phyloP scores from a whole-genome alignment of 1,140 invertebrate genomes.

The Drosophila tristis region DNA sequence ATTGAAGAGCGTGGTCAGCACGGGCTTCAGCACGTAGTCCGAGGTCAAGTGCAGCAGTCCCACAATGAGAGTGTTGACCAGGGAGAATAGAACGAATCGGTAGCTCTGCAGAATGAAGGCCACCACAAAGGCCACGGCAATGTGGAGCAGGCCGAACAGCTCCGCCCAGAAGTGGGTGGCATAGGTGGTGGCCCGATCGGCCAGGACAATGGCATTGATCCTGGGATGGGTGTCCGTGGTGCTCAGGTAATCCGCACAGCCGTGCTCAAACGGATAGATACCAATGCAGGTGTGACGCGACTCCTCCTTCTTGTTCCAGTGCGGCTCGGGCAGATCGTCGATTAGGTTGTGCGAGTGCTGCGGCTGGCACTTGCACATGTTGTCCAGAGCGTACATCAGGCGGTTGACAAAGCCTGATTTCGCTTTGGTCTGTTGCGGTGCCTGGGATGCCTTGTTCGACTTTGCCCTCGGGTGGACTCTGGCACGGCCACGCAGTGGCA shows the following conservation, averaged over 20 bases:
- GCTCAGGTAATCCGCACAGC: constrained; percentile 87
- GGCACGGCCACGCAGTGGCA: constrained; percentile 22
- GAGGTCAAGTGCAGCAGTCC: constrained; percentile 87
- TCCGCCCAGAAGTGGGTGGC: constrained; percentile 89
- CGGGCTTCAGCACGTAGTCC: constrained; percentile 88
- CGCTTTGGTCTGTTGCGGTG: not conserved
- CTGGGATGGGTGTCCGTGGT: constrained; percentile 87
- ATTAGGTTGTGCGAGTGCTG: constrained; percentile 45
- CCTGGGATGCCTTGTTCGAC: constrained; percentile 12
- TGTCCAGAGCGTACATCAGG: constrained; percentile 61
- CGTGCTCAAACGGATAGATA: constrained; percentile 89
- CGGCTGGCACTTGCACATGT: constrained; percentile 67
- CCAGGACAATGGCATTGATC: constrained; percentile 85
- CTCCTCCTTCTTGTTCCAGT: constrained; percentile 64
- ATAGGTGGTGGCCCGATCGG: constrained; percentile 86
- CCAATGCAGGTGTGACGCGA: constrained; percentile 83
- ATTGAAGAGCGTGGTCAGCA: constrained; percentile 88
- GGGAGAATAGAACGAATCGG: constrained; percentile 86
- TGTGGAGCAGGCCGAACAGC: constrained; percentile 87
- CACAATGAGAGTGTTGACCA: constrained; percentile 86
- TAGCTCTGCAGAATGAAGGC: constrained; percentile 87
- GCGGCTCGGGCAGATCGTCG: constrained; percentile 68
- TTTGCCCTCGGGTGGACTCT: constrained; percentile 8
- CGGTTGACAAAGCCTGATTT: constrained; percentile 42
- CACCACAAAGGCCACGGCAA: constrained; percentile 86